Base-by-base conservation (phyloP, 2,797 vertebrate species). In the Rhadinocentrus ornatus region DNA sequence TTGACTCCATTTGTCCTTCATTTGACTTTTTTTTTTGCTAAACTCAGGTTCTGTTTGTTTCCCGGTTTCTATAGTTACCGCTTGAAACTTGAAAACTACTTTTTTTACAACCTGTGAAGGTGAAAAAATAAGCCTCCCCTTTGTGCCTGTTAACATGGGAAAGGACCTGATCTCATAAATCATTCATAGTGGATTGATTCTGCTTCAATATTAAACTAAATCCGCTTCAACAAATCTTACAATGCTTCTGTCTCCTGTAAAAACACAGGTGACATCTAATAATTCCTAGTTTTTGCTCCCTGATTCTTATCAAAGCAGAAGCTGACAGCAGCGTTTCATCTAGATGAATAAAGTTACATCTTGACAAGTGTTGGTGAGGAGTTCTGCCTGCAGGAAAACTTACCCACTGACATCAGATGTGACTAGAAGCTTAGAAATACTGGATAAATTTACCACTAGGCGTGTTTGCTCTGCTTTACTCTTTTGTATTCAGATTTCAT, bases 301-400 rank as follows among this genome's bases (percentile, higher is more conserved):
- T 29, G 48, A 10, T 55, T 66, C 44, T 16, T 20, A 9, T 69
- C 7, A 57, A 57, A 32, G 18, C 50, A 10, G 44, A 18, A 6
- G 44, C 44, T 29, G 27, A 29, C 27, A 29, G 27, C 27, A 29
- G 27, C 27, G n/a, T 44, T 71, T 82, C 46, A 71, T 75, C 58
- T 64, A 50, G 60, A 68, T 58, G 41, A 53, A 29, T 29, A 29
- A 39, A 12, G 50, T n/a, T 13, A 16, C 24, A 37, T 44, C 58
- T 46, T 29, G 24, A 41, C 50, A 50, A 50, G 39, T 1, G 37
- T 27, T 9, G 39, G 26, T 8, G 20, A 37, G 50, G 63, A 58
- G 29, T 35, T 54, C 6, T 31, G 37, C 64, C 62, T 13, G 18
- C 37, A 39, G 61, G 34, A 12, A 61, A 72, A 68, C 54, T 18